phyloP scores from a whole-genome alignment of 1,140 invertebrate species.

The Solenopsis fugax region DNA sequence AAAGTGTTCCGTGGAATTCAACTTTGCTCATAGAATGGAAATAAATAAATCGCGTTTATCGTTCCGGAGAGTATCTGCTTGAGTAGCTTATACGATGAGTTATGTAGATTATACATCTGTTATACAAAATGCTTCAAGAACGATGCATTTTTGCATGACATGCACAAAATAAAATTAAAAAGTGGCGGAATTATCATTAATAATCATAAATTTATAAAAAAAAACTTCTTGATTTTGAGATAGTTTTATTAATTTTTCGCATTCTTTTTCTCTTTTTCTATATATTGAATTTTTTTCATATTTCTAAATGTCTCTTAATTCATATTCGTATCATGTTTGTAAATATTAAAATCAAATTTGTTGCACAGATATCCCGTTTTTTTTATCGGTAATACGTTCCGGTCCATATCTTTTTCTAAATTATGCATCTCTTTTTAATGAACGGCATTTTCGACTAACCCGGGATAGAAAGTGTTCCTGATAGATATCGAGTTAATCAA shows the following conservation, averaged over 20 bases:
- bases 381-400: not conserved
- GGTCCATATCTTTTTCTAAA: conserved; percentile 27
- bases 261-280: not conserved
- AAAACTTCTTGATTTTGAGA: not conserved
- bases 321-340: not conserved
- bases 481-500: conserved; percentile 64
- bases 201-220: not conserved
- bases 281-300: not conserved
- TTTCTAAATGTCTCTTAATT: conserved; percentile 24
- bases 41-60: conserved; percentile 8
- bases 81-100: not conserved
- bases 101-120: not conserved
- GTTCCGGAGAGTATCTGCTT: not conserved
- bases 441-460: conserved; percentile 42
- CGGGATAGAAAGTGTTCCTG: conserved; percentile 71
- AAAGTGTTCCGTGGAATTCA: conserved; percentile 41
- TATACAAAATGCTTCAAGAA: not conserved
- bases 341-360: not conserved
- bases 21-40: not conserved
- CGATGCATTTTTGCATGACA: not conserved
- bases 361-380: conserved; percentile 19
- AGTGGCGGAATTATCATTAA: not conserved
- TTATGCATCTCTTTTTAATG: conserved; percentile 62
- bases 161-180: not conserved
- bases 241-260: not conserved